A percentile compares a stretch with the other conserved stretches of the same genome.
phyloP scores from a whole-genome alignment of 2,113 vertebrate genomes.

The Anhinga rufa region DNA sequence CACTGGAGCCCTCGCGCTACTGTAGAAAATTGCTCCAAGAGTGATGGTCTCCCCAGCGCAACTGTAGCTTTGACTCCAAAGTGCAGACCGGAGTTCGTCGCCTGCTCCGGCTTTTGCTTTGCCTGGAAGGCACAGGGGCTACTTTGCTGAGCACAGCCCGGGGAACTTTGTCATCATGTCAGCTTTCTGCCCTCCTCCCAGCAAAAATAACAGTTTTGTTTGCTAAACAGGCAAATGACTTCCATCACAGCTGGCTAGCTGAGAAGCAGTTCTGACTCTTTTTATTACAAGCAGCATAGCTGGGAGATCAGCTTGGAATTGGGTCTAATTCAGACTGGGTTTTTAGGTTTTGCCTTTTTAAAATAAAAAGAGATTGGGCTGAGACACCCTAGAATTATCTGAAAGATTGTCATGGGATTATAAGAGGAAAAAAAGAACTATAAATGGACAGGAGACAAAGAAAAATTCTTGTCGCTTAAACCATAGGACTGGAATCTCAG shows the following conservation, averaged over 20 bases:
- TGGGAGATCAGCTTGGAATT: accelerated
- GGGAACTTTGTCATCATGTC: background rate
- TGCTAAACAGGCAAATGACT: background rate
- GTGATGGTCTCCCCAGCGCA: background rate
- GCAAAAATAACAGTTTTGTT: background rate
- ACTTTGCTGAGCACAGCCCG: background rate
- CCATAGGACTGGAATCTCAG: conserved; percentile 1
- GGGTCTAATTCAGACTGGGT: background rate
- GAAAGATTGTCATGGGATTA: background rate
- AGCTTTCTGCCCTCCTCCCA: background rate
- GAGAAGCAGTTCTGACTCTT: background rate
- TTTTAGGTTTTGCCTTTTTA: background rate
- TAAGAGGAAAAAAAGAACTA: background rate
- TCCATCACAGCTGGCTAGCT: background rate
- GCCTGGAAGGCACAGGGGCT: background rate
- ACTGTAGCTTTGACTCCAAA: conserved; percentile 37
- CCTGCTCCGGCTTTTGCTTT: background rate
- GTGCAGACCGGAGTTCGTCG: background rate
- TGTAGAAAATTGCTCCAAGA: conserved; percentile 60
- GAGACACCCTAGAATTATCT: background rate
- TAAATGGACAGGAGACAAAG: conserved; percentile 16
- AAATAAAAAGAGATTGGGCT: background rate
- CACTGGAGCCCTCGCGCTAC: conserved; percentile 47
- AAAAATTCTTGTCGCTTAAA: conserved; percentile 1
- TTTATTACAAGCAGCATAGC: background rate